These are phyloP conservation scores for Sebastes fasciatus DNA, from an alignment of 2,113 vertebrate genomes.

Conservation along the genomic window DNA sequence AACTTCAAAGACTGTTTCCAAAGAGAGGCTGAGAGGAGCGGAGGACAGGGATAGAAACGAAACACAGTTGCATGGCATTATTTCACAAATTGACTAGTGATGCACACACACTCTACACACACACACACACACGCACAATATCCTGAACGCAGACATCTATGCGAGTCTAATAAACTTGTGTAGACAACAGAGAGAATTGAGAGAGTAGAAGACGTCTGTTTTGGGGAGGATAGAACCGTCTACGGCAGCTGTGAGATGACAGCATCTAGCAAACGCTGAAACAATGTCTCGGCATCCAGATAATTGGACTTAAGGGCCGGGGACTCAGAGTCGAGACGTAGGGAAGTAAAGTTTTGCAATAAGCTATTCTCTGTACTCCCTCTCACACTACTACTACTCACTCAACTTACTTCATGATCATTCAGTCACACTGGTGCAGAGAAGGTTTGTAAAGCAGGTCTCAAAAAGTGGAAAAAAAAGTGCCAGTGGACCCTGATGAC, in stretches of 20 bases:
- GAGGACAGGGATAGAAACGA: slow-evolving; percentile 3
- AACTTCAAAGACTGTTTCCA: slow-evolving; percentile 47
- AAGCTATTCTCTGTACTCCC: slow-evolving; percentile 10
- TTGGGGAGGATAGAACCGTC: neutral
- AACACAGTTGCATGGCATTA: slow-evolving; percentile 25
- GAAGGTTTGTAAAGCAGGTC: neutral
- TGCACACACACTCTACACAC: neutral
- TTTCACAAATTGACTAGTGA: slow-evolving; percentile 24
- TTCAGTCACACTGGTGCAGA: neutral
- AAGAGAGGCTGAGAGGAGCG: slow-evolving; percentile 3
- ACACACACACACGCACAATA: neutral
- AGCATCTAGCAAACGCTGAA: neutral
- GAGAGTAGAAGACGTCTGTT: neutral
- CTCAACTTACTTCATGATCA: neutral
- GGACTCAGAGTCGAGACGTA: neutral
- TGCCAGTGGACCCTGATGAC: neutral
- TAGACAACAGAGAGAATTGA: slow-evolving; percentile 14
- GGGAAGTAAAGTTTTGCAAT: slow-evolving; percentile 1
- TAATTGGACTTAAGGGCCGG: slow-evolving; percentile 43
- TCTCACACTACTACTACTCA: neutral
- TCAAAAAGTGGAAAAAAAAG: neutral
- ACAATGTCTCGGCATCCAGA: slow-evolving; percentile 3
- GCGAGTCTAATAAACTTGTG: slow-evolving; percentile 3
- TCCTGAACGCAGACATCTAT: slow-evolving; percentile 4
- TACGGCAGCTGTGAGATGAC: slow-evolving; percentile 8